Evolutionary conservation across 2,888 invertebrate species (phyloP).

Genomic region (Dasypolia templi): DNA sequence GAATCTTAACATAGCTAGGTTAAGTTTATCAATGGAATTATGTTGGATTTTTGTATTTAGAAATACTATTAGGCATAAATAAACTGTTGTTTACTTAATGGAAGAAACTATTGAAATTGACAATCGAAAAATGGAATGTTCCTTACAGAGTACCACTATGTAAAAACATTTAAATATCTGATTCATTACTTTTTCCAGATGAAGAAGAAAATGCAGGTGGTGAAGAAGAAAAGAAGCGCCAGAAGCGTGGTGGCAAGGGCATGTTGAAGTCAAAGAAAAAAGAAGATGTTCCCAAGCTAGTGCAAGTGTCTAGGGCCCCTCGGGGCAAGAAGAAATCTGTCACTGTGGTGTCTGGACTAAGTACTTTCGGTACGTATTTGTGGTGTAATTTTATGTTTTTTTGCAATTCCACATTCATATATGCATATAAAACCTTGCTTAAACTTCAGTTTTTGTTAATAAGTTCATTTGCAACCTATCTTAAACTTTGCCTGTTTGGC

Average conservation of each 20-base stretch:
- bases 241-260: constrained; percentile 99
- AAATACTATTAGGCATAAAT: neutral
- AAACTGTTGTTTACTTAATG: neutral
- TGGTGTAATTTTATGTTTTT: neutral
- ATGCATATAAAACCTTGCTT: neutral
- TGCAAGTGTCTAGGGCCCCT: constrained; percentile 96
- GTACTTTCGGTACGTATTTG: constrained; percentile 94
- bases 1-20: constrained; percentile 53
- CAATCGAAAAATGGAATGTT: neutral
- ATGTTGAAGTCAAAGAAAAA: constrained; percentile 98
- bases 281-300: constrained; percentile 96
- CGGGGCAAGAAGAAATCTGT: constrained; percentile 99
- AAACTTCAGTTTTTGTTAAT: neutral
- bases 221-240: constrained; percentile 98
- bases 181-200: constrained; percentile 76
- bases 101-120: neutral
- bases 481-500: neutral
- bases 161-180: neutral
- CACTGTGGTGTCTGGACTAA: constrained; percentile 98
- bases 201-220: constrained; percentile 93
- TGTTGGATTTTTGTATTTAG: neutral
- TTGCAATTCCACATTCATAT: constrained; percentile 1
- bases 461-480: neutral
- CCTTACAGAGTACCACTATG: neutral
- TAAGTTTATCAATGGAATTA: constrained; percentile 46